These are phyloP conservation scores for Pagetopsis macropterus DNA, from an alignment of 2,797 vertebrate genomes.

Conservation along the genomic window DNA sequence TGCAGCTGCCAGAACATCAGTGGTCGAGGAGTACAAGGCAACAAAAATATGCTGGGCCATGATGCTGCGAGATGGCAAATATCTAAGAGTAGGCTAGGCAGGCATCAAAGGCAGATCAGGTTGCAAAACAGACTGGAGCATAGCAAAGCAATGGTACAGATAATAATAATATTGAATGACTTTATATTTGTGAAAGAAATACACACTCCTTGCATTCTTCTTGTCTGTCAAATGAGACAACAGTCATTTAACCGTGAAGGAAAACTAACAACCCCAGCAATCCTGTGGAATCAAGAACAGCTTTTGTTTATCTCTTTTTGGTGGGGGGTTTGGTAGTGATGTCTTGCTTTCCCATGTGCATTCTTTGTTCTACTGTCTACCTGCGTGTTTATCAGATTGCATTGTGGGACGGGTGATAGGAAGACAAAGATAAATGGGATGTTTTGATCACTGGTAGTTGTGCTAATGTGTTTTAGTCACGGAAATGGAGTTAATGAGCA, in stretches of 20 bases:
- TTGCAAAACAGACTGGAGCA: too few species aligned
- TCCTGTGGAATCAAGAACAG: slow-evolving; percentile 15
- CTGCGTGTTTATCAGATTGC: slow-evolving; percentile 61
- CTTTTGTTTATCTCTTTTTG: slow-evolving; percentile 40
- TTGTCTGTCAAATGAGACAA: slow-evolving; percentile 19
- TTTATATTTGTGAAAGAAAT: too few species aligned
- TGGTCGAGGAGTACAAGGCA: too few species aligned
- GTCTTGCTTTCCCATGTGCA: slow-evolving; percentile 28
- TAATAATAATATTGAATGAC: too few species aligned
- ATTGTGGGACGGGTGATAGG: slow-evolving; percentile 50
- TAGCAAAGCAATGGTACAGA: too few species aligned
- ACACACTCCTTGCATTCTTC: slow-evolving; percentile 2
- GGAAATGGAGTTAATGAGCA: slow-evolving; percentile 68
- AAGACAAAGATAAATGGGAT: slow-evolving; percentile 66
- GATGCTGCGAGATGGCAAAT: too few species aligned
- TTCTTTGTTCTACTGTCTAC: slow-evolving; percentile 59
- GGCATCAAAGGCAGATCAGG: too few species aligned
- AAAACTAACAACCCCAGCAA: slow-evolving; percentile 50
- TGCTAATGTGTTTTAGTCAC: slow-evolving; percentile 68
- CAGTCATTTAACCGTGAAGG: slow-evolving; percentile 26
- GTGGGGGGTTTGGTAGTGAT: slow-evolving; percentile 30
- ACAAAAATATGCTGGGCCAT: too few species aligned
- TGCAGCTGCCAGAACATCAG: too few species aligned
- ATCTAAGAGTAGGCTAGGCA: too few species aligned
- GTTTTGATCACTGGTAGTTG: slow-evolving; percentile 66